Base-by-base conservation (phyloP, 1,140 invertebrate genomes). In the Brachionus calyciflorus region DNA sequence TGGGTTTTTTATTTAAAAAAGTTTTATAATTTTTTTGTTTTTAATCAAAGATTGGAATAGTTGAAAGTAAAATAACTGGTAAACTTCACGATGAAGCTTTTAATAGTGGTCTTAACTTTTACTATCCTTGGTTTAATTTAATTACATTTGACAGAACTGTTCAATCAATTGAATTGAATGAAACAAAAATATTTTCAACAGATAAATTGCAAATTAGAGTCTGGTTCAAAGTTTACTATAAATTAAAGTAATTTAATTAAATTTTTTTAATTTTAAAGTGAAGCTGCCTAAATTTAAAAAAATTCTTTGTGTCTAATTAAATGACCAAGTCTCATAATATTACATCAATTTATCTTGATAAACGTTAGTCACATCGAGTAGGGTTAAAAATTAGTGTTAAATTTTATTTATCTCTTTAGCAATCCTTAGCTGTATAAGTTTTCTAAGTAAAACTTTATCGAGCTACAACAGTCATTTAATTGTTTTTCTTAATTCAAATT, bases 181-280 rank as follows among this genome's bases (percentile, higher is more conserved):
- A 33, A 19, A 37, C 14, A 1, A 55, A 51, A 19, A 17, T 55
- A 12, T 73, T 51, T 30, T 51, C 69, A 3, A 73, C 44, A 14
- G 69, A 73, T 55, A 73, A 73, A 55, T 24, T 73, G 24, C 30
- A 33, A 51, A 19, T 73, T 9, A 73, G 40, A 55, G 48, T 73
- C 14, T 17, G 17, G 17, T 30, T 73, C 17, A 26, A 73, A 1
- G n/a, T 73, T 10, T 73, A 37, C 30, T 73, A 73, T 55, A 44
- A 70, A 33, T 6, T 70, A 26, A 21, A 70, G 65, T 70, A 51
- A 46, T 5, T 37, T 40, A 5, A 5, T 10, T 41, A 5, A 46
- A 28, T 21, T 28, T 19, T 3, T 4, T n/a, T 4, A 69, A 26
- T 69, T 12, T n/a, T 28, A 28, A 4, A 5, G 3, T 5, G 7